These are phyloP conservation scores for Sarcophaga rosellei DNA, from an alignment of 2,888 invertebrate species.

Conservation along the genomic window DNA sequence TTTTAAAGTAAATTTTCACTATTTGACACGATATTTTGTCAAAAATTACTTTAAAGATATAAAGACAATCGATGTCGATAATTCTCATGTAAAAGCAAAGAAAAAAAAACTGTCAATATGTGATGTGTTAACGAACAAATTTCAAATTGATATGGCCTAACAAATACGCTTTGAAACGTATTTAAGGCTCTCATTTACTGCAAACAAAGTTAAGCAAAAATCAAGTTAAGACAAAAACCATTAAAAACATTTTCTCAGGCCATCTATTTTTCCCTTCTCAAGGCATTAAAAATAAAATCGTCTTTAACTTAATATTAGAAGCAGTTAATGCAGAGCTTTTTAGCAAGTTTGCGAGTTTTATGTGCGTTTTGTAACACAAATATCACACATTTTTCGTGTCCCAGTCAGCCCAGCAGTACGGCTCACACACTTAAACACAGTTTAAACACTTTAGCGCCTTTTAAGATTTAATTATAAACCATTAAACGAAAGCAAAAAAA, in stretches of 20 bases:
- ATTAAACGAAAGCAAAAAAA: constrained; percentile 47
- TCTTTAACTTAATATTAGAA: constrained; percentile 33
- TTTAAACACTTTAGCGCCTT: constrained; percentile 68
- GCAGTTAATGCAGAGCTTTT: constrained; percentile 17
- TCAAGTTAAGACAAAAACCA: neutral
- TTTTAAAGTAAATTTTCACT: too few relatives aligned
- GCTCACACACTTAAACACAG: constrained; percentile 23
- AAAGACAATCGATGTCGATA: too few relatives aligned
- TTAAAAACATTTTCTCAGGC: constrained; percentile 22
- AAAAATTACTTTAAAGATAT: too few relatives aligned
- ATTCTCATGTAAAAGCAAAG: too few relatives aligned
- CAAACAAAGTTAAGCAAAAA: too few relatives aligned
- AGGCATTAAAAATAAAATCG: neutral
- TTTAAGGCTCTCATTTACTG: neutral
- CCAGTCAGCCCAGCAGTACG: neutral
- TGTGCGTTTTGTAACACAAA: neutral
- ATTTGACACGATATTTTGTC: too few relatives aligned
- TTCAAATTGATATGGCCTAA: too few relatives aligned
- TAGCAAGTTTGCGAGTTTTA: too few relatives aligned
- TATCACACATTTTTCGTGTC: constrained; percentile 30
- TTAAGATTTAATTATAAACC: constrained; percentile 65
- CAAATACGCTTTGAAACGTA: neutral
- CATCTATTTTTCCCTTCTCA: constrained; percentile 9
- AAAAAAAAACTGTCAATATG: too few relatives aligned
- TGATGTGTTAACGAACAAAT: too few relatives aligned